phyloP scores from a whole-genome alignment of 2,797 vertebrate species.

The Melanogrammus aeglefinus region DNA sequence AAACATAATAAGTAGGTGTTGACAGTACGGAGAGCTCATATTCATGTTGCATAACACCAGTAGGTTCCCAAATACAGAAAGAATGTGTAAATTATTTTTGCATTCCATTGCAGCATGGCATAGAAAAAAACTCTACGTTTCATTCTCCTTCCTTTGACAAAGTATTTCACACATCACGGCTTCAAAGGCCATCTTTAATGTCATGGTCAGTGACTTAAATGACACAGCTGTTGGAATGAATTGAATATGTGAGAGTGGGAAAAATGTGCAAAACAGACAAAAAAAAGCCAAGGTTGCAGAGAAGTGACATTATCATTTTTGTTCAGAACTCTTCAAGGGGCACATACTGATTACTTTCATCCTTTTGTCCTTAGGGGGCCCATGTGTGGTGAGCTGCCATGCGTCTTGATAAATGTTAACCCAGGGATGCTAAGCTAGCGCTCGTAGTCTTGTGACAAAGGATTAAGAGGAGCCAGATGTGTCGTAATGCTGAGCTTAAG shows the following conservation, averaged over 20 bases:
- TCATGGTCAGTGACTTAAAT: constrained; percentile 2
- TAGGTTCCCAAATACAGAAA: not conserved
- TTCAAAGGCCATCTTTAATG: constrained; percentile 1
- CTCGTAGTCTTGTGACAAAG: constrained; percentile 28
- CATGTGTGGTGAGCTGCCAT: constrained; percentile 20
- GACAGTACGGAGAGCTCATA: not conserved
- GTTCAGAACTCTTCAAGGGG: constrained; percentile 24
- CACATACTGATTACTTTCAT: constrained; percentile 26
- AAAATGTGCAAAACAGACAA: not conserved
- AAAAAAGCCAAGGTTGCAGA: not conserved
- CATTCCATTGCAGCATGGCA: not conserved
- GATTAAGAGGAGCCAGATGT: constrained; percentile 49
- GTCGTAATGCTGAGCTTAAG: constrained; percentile 34
- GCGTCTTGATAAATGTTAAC: constrained; percentile 15
- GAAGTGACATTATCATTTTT: not conserved
- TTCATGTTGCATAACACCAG: not conserved
- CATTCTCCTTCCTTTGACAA: not conserved
- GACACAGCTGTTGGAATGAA: constrained; percentile 4
- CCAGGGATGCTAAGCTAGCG: constrained; percentile 1
- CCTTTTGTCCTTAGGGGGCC: constrained; percentile 9
- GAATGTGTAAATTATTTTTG: not conserved
- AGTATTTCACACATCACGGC: not conserved
- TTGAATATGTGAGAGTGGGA: not conserved
- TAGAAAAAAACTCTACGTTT: not conserved
- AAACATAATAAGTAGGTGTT: not conserved